Evolutionary conservation across 1,140 invertebrate species (phyloP).

Genomic region (Chelonus insularis): DNA sequence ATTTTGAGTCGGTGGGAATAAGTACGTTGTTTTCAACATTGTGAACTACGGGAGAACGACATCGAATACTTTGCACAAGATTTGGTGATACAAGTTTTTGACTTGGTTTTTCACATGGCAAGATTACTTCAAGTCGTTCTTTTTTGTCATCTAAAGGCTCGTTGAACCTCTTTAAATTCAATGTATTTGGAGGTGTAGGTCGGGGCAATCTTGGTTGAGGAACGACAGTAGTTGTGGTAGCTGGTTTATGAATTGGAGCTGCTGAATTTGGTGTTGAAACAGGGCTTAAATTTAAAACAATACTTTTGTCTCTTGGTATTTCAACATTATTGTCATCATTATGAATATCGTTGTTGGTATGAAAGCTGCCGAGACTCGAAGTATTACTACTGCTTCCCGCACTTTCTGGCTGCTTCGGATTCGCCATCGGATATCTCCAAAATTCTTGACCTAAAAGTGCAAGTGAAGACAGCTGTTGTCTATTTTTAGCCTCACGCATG

Average conservation of each 20-base stretch:
- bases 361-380: conserved; percentile 56
- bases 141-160: conserved; percentile 50
- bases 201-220: conserved; percentile 64
- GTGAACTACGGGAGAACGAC: conserved; percentile 52
- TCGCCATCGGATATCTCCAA: conserved; percentile 85
- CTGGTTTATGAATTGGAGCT: conserved; percentile 32
- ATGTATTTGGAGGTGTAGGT: conserved; percentile 79
- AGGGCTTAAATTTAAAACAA: conserved; percentile 76
- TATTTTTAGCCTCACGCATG: conserved; percentile 81
- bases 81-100: conserved; percentile 56
- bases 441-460: conserved; percentile 91
- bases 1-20: conserved; percentile 54
- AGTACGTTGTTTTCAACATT: conserved; percentile 63
- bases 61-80: conserved; percentile 54
- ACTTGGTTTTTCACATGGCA: conserved; percentile 49
- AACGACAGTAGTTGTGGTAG: conserved; percentile 47
- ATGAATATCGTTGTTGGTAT: conserved; percentile 53
- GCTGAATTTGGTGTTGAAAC: conserved; percentile 57
- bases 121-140: conserved; percentile 43
- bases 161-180: conserved; percentile 68
- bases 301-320: conserved; percentile 63
- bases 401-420: conserved; percentile 63
- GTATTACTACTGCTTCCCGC: conserved; percentile 56
- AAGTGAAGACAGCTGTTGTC: conserved; percentile 86
- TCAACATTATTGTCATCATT: conserved; percentile 46